Evolutionary conservation across 2,113 vertebrate species (phyloP).

Genomic region (Pardalotus punctatus): DNA sequence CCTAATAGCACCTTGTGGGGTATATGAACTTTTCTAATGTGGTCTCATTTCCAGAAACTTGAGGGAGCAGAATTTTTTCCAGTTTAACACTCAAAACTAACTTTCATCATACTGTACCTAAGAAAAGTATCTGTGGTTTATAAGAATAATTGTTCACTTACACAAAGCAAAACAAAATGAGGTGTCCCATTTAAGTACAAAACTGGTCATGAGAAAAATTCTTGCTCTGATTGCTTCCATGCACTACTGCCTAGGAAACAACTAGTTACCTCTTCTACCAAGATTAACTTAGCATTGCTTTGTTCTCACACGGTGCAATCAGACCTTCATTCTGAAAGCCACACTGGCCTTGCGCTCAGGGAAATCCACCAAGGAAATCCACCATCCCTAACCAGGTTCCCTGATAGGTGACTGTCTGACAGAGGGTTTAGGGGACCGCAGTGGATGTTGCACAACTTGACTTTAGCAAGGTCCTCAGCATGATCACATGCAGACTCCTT

Average conservation of each 20-base stretch:
- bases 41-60: neutral
- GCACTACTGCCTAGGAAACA: neutral
- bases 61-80: neutral
- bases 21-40: neutral
- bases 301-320: neutral
- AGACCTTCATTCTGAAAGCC: neutral
- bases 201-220: neutral
- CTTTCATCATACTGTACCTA: neutral
- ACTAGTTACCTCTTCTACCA: neutral
- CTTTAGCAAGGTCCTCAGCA: neutral
- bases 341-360: neutral
- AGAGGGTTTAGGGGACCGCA: neutral
- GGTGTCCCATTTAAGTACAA: neutral
- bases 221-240: neutral
- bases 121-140: neutral
- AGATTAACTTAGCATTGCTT: neutral
- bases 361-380: neutral
- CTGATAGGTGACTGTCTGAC: neutral
- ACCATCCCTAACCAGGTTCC: neutral
- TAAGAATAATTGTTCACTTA: neutral
- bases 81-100: neutral
- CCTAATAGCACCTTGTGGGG: neutral
- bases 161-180: neutral
- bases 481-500: neutral
- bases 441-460: neutral